A percentile compares a stretch with the other conserved stretches of the same genome.
phyloP scores from a whole-genome alignment of 2,113 vertebrate species.

The Cygnus buccinator region DNA sequence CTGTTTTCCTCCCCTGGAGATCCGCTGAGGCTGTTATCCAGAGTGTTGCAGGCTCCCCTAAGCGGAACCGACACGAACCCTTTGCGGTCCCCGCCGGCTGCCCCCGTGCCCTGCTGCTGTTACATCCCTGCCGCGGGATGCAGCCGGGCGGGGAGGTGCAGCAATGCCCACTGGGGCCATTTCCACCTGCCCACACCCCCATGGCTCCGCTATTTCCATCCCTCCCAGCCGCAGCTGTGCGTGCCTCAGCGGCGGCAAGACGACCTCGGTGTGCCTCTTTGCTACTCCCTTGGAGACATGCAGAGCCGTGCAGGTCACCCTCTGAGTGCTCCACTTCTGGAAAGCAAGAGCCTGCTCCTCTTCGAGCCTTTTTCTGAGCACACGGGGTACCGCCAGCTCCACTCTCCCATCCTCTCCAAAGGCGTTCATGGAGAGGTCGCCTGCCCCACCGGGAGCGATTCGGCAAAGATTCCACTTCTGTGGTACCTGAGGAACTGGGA shows the following conservation, averaged over 20 bases:
- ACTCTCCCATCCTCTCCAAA: not conserved
- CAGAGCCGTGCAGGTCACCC: not conserved
- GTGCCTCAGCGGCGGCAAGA: rapidly evolving
- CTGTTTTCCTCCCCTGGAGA: not conserved
- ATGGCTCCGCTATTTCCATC: rapidly evolving
- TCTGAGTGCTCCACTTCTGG: not conserved
- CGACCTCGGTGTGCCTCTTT: not conserved
- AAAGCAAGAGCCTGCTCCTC: slow-evolving; percentile 9
- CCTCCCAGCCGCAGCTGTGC: not conserved
- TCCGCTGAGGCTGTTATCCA: rapidly evolving
- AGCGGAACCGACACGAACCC: rapidly evolving
- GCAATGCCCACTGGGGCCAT: not conserved
- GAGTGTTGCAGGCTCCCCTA: rapidly evolving
- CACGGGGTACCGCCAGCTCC: not conserved
- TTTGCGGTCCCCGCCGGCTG: not conserved
- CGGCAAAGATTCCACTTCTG: not conserved
- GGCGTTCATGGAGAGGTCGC: not conserved
- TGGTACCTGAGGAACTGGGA: rapidly evolving
- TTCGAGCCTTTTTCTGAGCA: slow-evolving; percentile 28
- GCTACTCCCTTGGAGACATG: not conserved
- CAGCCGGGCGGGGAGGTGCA: not conserved
- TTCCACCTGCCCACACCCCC: rapidly evolving
- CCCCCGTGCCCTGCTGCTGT: not conserved
- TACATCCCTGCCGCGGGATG: not conserved
- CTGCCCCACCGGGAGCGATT: not conserved